Evolutionary conservation across 2,888 invertebrate species (phyloP).

Genomic region (Drosophila niveifrons): DNA sequence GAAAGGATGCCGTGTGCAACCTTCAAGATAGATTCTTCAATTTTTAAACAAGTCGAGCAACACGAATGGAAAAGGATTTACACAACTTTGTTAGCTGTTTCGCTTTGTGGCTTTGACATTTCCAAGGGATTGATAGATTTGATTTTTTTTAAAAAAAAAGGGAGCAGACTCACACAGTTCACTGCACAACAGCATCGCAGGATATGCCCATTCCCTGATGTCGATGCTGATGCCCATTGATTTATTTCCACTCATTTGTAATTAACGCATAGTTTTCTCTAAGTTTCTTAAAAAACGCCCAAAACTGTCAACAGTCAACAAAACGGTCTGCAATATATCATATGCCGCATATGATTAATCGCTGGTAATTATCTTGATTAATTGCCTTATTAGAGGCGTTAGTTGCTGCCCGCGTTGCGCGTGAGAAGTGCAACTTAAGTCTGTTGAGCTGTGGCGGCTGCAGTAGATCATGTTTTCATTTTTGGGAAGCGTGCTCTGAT

Average conservation of each 20-base stretch:
- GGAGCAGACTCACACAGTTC: slow-evolving; percentile 51
- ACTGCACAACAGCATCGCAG: slow-evolving; percentile 39
- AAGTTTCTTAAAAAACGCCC: slow-evolving; percentile 52
- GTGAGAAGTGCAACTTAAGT: slow-evolving; percentile 53
- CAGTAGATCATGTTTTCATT: slow-evolving; percentile 58
- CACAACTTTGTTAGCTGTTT: slow-evolving; percentile 62
- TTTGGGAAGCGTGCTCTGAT: slow-evolving; percentile 45
- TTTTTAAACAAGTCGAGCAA: slow-evolving; percentile 63
- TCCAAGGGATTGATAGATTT: slow-evolving; percentile 64
- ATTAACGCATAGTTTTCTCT: slow-evolving; percentile 50
- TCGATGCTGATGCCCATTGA: slow-evolving; percentile 49
- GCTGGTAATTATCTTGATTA: slow-evolving; percentile 81
- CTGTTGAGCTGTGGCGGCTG: slow-evolving; percentile 43
- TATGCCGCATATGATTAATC: slow-evolving; percentile 72
- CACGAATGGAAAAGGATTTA: slow-evolving; percentile 58
- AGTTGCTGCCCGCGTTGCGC: slow-evolving; percentile 32
- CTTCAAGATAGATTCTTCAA: slow-evolving; percentile 66
- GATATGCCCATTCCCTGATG: slow-evolving; percentile 30
- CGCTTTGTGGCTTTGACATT: slow-evolving; percentile 75
- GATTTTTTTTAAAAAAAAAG: slow-evolving; percentile 18
- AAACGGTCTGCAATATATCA: slow-evolving; percentile 45
- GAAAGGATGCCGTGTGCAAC: slow-evolving; percentile 67
- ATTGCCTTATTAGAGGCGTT: slow-evolving; percentile 76
- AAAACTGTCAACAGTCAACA: slow-evolving; percentile 69
- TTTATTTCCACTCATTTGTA: slow-evolving; percentile 69